phyloP scores from a whole-genome alignment of 2,797 vertebrate genomes.

The Enteromius radiatus region DNA sequence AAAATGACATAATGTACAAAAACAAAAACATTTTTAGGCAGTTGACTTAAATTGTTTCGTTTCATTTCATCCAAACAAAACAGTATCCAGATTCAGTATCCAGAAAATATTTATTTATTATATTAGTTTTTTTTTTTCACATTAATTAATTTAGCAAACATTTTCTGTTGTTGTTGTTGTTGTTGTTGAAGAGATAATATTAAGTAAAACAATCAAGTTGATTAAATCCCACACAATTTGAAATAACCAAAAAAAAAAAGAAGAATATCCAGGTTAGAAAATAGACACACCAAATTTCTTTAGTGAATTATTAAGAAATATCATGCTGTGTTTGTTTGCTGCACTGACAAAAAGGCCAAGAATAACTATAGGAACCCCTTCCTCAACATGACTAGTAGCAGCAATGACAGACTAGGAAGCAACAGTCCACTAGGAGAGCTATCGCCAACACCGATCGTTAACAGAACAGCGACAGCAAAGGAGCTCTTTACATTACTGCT shows the following conservation, averaged over 20 bases:
- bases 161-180: not conserved
- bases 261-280: not conserved
- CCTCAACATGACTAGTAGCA: not conserved
- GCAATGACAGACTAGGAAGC: not conserved
- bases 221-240: not conserved
- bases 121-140: not conserved
- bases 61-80: no score
- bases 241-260: not conserved
- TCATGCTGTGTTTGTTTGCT: not conserved
- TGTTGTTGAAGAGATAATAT: not conserved
- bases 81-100: not conserved
- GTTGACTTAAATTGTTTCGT: no score
- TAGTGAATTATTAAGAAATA: not conserved
- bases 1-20: not conserved
- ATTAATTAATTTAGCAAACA: not conserved
- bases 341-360: not conserved
- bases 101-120: not conserved
- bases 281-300: not conserved
- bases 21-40: not conserved
- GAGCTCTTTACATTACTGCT: slow-evolving; percentile 26
- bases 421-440: not conserved
- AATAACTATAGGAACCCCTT: not conserved
- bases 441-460: not conserved
- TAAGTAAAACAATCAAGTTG: not conserved
- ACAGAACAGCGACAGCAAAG: slow-evolving; percentile 4